A percentile compares a stretch with the other conserved stretches of the same genome.
Evolutionary conservation across 2,113 vertebrate genomes (phyloP).

Genomic region (Paramisgurnus dabryanus): DNA sequence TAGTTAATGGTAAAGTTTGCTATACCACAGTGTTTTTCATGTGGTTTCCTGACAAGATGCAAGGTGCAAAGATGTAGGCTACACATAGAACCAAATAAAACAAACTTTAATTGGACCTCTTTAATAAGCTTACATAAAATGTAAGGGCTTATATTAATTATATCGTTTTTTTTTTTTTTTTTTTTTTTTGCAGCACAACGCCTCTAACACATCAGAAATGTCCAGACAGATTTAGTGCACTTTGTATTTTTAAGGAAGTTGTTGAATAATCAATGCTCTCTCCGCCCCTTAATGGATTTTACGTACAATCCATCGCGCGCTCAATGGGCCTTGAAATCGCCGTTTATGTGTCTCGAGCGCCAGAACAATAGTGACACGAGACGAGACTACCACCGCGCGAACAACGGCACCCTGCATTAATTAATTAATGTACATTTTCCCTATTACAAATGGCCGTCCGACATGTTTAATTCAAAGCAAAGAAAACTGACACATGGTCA

Average conservation of each 20-base stretch:
- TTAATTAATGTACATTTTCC: background rate
- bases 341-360: constrained; percentile 67
- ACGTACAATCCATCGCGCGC: constrained; percentile 72
- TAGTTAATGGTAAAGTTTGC: too few species aligned
- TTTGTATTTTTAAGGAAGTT: constrained; percentile 35
- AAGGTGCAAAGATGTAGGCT: too few species aligned
- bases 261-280: constrained; percentile 62
- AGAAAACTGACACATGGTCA: background rate
- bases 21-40: too few species aligned
- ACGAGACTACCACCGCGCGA: constrained; percentile 67
- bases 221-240: constrained; percentile 39
- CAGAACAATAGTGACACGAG: constrained; percentile 72
- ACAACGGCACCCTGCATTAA: constrained; percentile 65
- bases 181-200: background rate
- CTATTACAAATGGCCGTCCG: constrained; percentile 1
- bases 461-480: constrained; percentile 19
- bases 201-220: background rate
- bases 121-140: too few species aligned
- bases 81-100: too few species aligned
- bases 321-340: constrained; percentile 79
- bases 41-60: too few species aligned
- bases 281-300: constrained; percentile 62
- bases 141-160: too few species aligned
- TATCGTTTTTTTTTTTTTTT: too few species aligned
- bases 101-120: too few species aligned